These are phyloP conservation scores for Alligator sinensis DNA, from an alignment of 2,113 vertebrate species.

Conservation along the genomic window DNA sequence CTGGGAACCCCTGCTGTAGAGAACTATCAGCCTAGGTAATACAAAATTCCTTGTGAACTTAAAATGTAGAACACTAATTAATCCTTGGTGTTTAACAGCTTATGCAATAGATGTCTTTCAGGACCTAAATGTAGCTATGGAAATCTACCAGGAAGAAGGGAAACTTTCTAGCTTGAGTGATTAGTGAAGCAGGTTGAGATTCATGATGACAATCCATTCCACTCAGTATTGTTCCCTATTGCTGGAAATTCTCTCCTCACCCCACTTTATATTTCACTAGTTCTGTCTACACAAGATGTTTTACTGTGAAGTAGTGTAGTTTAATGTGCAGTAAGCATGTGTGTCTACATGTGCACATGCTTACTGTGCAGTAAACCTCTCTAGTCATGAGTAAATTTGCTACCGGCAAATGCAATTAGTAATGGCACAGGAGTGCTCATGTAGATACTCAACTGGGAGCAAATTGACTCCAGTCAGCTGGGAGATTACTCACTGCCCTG, in stretches of 20 bases:
- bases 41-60: constrained; percentile 18
- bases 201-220: not conserved
- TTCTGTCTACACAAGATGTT: too few relatives aligned
- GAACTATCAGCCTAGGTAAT: constrained; percentile 30
- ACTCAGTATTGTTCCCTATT: not conserved
- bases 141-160: not conserved
- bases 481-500: too few relatives aligned
- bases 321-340: too few relatives aligned
- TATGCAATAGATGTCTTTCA: not conserved
- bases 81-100: not conserved
- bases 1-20: not conserved
- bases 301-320: too few relatives aligned
- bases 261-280: accelerated
- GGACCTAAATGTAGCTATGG: not conserved
- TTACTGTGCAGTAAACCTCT: too few relatives aligned
- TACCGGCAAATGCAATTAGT: too few relatives aligned
- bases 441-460: too few relatives aligned
- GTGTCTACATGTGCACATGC: too few relatives aligned
- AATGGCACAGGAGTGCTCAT: too few relatives aligned
- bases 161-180: not conserved
- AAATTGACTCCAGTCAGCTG: too few relatives aligned
- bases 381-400: too few relatives aligned
- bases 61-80: not conserved
- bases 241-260: not conserved
- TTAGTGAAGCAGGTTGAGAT: not conserved